Evolutionary conservation across 2,888 invertebrate genomes (phyloP), one percentile per base, ranked within the genome.

Genomic region (Drosophila neutralis): DNA sequence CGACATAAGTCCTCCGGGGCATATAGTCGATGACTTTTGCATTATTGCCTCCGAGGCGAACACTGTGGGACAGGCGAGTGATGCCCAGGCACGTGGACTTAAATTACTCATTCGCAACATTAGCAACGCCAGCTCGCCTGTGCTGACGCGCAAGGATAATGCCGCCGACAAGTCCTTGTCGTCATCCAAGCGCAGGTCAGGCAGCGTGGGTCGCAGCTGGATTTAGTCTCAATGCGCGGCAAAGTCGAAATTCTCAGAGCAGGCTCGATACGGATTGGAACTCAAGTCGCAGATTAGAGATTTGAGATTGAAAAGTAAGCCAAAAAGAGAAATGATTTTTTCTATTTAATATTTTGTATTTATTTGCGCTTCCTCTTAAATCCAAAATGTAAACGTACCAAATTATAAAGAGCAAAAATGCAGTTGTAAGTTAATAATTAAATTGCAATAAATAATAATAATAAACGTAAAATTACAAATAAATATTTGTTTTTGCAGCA

Each of bases 21-120:
- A 97, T 67, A 94, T 98, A 42, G 96, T 98, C 83, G 98, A 98
- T 92, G 98, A 98, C 93, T 98, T 98, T 93, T 97, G 96, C 91
- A 97, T 97, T 29, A 96, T 98, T 76, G 97, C 98, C 13, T 96
- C 97, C 90, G 98, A 96, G 91, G 95, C 94, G 29, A 92, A 91
- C 66, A 92, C 86, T 67, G 82, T 92, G 10, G 81, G 90, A 8
- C 92, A 92, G 60, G 92, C 91, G 29, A 92, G 91, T 36, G 93
- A 94, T 42, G 92, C 94, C 6, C 96, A 97, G 92, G 96, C 96
- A 0, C 95, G 96, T 86, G 96, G 97, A 0, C 93, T 98, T 24
- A 95, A 97, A 78, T 96, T 95, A 85, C 94, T 98, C 0, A 96
- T 98, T 73, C 94, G 96, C 57, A 97, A 97, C 89, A 97, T 98